Base-by-base conservation (phyloP, 2,888 invertebrate genomes). In the Perizoma flavofasciatum region DNA sequence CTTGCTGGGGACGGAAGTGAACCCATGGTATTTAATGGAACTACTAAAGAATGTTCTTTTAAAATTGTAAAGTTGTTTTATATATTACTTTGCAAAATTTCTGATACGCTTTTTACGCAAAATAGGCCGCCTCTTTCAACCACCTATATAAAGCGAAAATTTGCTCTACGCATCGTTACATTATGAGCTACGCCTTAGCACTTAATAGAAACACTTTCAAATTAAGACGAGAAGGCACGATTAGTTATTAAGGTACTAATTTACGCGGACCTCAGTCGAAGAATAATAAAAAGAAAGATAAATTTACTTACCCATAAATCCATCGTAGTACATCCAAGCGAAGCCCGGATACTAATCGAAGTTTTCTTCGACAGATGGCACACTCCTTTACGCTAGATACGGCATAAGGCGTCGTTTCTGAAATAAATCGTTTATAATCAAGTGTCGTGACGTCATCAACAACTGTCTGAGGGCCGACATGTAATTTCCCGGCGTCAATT, bases 401-500 rank as follows among this genome's bases (percentile, higher is more conserved):
- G 22, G 22, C 22, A 5, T 37, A 37, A 5, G 52, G 71, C 77
- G 74, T 79, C 84, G 82, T 86, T 86, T 85, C 75, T 75, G 75
- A 86, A 88, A 88, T 86, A 90, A 91, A 90, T 90, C 86, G 90
- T 90, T 89, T 88, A 89, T 90, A 90, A 92, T 91, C 89, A 92
- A 86, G 82, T 83, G 79, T 75, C 79, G 84, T 89, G 86, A 91
- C 86, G 90, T 89, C 91, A 89, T 91, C 91, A 88, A 86, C 90
- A 90, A 91, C 88, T 91, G 90, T 91, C 91, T 89, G 79, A 78
- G 77, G 79, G 77, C 77, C 84, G 91, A 90, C 91, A 81, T 89
- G 90, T 90, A 91, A 91, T 91, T 91, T 91, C 91, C 90, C 87
- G 81, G 84, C 85, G 89, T 90, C 91, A 91, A 91, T 91, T 91